phyloP scores from a whole-genome alignment of 1,140 invertebrate species.

The Tetramorium alpestre region DNA sequence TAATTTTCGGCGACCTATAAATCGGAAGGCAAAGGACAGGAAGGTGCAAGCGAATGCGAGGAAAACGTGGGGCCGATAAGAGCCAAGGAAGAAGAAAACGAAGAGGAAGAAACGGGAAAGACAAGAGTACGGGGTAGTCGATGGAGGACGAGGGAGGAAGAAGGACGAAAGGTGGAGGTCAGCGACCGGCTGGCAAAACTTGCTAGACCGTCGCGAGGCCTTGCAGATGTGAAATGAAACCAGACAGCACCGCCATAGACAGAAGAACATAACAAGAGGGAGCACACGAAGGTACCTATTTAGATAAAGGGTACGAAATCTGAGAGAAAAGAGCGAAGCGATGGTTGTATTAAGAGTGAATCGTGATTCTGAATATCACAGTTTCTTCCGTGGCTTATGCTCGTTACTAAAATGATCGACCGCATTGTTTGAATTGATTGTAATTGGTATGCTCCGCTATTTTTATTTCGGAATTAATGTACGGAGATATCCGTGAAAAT shows the following conservation, averaged over 20 bases:
- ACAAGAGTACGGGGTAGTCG: constrained; percentile 26
- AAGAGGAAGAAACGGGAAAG: constrained; percentile 49
- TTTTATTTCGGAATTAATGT: not conserved
- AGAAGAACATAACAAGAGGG: not conserved
- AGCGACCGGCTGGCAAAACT: constrained; percentile 78
- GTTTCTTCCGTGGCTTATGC: not conserved
- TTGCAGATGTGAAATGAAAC: constrained; percentile 74
- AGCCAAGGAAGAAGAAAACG: not conserved
- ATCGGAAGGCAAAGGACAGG: constrained; percentile 23
- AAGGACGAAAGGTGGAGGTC: constrained; percentile 67
- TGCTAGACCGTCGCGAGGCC: constrained; percentile 79
- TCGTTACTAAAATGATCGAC: not conserved
- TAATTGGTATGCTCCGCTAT: not conserved
- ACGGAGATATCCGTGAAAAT: not conserved
- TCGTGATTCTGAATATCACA: not conserved
- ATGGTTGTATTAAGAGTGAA: not conserved
- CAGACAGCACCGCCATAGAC: constrained; percentile 61
- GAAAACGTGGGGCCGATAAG: constrained; percentile 32
- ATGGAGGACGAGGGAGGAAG: constrained; percentile 27
- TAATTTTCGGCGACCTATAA: constrained; percentile 48
- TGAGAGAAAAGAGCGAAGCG: not conserved
- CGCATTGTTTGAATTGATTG: not conserved
- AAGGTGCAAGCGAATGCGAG: not conserved
- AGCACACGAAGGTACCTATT: constrained; percentile 5
- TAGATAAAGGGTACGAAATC: not conserved